Base-by-base conservation (phyloP, 2,888 invertebrate genomes). In the Chrysomela aeneicollis region DNA sequence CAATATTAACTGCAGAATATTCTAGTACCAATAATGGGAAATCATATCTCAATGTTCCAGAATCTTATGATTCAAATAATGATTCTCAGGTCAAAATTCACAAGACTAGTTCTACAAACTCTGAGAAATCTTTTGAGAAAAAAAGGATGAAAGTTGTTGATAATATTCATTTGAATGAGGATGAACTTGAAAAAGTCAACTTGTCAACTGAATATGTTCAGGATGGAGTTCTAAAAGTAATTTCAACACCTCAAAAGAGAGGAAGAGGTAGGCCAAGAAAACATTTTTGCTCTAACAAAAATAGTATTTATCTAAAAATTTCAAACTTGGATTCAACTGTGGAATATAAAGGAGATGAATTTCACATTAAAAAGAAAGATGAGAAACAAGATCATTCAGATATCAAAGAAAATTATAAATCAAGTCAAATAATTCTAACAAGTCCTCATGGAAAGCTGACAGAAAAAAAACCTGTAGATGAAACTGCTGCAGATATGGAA, bases 181-280 rank as follows among this genome's bases (percentile, higher is more conserved):
- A 42, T 42, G 15, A 15, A 42, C 6, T 15, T 15, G 42, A 42
- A 10, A 8, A 42, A 15, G 4, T 42, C 10, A 10, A 9, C 2
- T 35, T 10, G n/a, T 42, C 55, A 26, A 21, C 50, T 5, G 57
- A 62, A 57, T 54, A 26, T 10, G 6, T 19, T 30, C 10, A 26
- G 21, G 30, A 49, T 22, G 22, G 32, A 19, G 22, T 15, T 6
- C 35, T 1, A 17, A 17, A 18, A 17, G 2, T 18, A 30, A 32
- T 18, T 18, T 15, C 37, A 22, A 46, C 42, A 17, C 17, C 10
- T 17, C 32, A 46, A 22, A n/a, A 55, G 47, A 30, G 37, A 26
- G 12, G 21, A 1, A 10, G 3, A 21, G 17, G 37, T 26, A 26
- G 12, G 12, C 21, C 42, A 62, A 46, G 53, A 53, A 54, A 55